Percentiles rank a stretch among this genome's conserved stretches.
Conservation (phyloP, 2,888 invertebrate species). For the Elysia crispata region DNA sequence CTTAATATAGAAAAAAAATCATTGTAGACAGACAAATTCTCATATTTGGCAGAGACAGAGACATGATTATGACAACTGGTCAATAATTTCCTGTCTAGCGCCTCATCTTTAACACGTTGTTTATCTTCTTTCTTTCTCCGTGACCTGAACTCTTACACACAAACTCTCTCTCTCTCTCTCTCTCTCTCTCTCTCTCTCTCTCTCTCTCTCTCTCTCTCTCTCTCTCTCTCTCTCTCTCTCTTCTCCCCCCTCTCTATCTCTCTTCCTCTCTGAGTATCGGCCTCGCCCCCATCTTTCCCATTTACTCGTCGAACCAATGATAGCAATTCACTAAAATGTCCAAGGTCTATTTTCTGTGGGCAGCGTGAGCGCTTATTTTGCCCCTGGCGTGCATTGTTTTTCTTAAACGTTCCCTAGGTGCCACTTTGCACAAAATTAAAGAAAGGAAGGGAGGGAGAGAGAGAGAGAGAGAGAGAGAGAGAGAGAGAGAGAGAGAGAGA, state of each 20-base stretch:
- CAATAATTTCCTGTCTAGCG: too few species aligned
- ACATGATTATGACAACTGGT: too few species aligned
- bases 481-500: constrained; percentile 21
- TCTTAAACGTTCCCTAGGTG: too few species aligned
- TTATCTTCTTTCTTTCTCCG: not conserved
- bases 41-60: too few species aligned
- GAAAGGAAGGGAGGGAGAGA: constrained; percentile 22
- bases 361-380: not conserved
- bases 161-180: not conserved
- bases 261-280: constrained; percentile 29
- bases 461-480: constrained; percentile 35
- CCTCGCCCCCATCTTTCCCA: constrained; percentile 7
- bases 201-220: constrained; percentile 22
- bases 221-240: not conserved
- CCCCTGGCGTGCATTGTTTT: not conserved
- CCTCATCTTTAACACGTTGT: too few species aligned
- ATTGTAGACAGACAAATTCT: too few species aligned
- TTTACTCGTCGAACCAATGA: not conserved
- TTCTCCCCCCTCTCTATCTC: constrained; percentile 25
- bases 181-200: constrained; percentile 14
- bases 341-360: too few species aligned
- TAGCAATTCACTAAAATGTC: too few species aligned
- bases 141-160: too few species aligned
- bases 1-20: too few species aligned
- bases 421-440: too few species aligned